Base-by-base conservation (phyloP, 2,888 invertebrate genomes). In the Digitonthophagus gazella region DNA sequence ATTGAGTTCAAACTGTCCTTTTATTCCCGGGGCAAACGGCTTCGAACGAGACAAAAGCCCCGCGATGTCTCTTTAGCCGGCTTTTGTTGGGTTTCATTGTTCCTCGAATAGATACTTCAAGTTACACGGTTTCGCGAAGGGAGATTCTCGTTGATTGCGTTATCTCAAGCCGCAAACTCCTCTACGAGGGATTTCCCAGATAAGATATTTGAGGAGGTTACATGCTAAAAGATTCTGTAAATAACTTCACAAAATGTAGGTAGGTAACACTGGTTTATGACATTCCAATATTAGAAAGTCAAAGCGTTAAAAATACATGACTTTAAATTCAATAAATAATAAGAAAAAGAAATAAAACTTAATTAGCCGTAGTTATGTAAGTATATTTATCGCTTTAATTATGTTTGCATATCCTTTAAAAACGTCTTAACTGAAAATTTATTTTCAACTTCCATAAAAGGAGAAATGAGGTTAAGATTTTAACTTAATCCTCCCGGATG, bases 71-170 rank as follows among this genome's bases (percentile, higher is more conserved):
- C 81, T 82, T 83, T 82, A 82, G 82, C 80, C 79, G 80, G 78
- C 79, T 74, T 20, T 81, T 82, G 82, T 81, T 80, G 76, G 74
- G 67, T 69, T 72, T 74, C 76, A 80, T 81, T 81, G 80, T 82
- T 80, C 78, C 73, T 75, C 73, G 80, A 82, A 82, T 81, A 77
- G 81, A 82, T 81, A 81, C 82, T 82, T 82, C 81, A 82, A 82
- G 81, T 83, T 82, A 82, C 83, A 83, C 82, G 82, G 81, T 82
- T 80, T 80, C 81, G 77, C 80, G 82, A 81, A 81, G 81, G 81
- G 81, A 74, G 80, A 70, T 67, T 67, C 67, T 65, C 78, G 78
- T 77, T 78, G 81, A 81, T 81, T 81, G 81, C 81, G 80, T 82
- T 81, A 81, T 81, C 80, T 81, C 77, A 76, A 75, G 78, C 72